Evolutionary conservation across 2,888 invertebrate genomes (phyloP), one percentile per base, ranked within the genome.

Genomic region (Drosophila anomalata): DNA sequence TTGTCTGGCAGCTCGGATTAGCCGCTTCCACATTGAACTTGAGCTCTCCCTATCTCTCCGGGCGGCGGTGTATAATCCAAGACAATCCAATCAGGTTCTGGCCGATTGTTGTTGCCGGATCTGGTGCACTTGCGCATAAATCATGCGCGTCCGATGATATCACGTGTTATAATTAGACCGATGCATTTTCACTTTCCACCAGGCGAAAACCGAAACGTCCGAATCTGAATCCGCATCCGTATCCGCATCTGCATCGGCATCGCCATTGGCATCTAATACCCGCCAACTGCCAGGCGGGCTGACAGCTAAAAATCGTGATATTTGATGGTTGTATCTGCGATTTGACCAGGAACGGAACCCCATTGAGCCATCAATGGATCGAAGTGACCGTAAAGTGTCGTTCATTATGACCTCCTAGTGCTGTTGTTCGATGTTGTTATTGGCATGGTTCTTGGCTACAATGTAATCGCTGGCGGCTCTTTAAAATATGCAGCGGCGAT

Each of bases 261-360:
- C 14, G 14, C 39, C 42, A 42, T 42, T 42, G 17, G 20, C 17
- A 42, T 42, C 42, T 42, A 42, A 42, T 42, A 20, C 11, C 9
- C 17, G 17, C 65, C 58, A 59, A 44, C 26, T 55, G 22, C n/a
- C 41, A 22, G 44, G 42, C 42, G 20, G 63, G 63, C 72, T 85
- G 86, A 82, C 79, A 87, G 79, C 77, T 83, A 63, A 88, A 82
- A 88, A 88, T 82, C 82, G 82, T 82, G 88, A 88, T 88, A 86
- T 79, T 83, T 82, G 87, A 86, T 81, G 82, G 70, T 57, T 70
- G 68, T 59, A 73, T 67, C 74, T 68, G 36, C 51, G 48, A 62
- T 55, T 58, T 54, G 54, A 55, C 70, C 51, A 44, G 69, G 50
- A 61, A 60, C 53, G 59, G 50, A 69, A 52, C 68, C 71, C 57